Percentiles rank a stretch among this genome's conserved stretches.
phyloP scores from a whole-genome alignment of 2,113 vertebrate genomes.

The Madoqua kirkii region DNA sequence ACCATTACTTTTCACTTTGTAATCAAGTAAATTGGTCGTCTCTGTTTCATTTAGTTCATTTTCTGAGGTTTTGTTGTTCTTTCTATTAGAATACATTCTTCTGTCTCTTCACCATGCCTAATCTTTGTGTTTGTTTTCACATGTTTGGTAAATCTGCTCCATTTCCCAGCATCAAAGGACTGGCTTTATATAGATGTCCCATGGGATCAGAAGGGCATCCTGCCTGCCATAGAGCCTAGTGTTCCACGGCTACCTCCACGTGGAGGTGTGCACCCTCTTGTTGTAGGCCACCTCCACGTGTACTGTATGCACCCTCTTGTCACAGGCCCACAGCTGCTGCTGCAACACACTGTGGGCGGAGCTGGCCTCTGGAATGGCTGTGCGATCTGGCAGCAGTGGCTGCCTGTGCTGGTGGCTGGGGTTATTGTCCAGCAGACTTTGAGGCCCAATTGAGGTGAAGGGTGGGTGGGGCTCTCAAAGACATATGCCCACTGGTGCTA shows the following conservation, averaged over 20 bases:
- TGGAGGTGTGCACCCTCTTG: not conserved
- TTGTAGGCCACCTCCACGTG: not conserved
- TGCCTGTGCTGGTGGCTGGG: not conserved
- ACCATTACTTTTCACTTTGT: not conserved
- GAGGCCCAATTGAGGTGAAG: not conserved
- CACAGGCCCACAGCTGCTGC: not conserved
- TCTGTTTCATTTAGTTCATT: not conserved
- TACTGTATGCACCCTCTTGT: not conserved
- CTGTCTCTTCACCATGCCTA: not conserved
- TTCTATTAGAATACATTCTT: not conserved
- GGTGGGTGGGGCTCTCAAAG: not conserved
- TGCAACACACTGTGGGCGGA: not conserved
- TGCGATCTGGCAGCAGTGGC: not conserved
- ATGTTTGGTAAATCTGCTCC: not conserved
- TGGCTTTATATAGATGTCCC: not conserved
- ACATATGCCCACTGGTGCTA: not conserved
- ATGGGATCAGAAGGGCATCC: not conserved
- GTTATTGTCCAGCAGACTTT: not conserved
- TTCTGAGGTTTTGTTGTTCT: not conserved
- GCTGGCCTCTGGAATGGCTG: not conserved
- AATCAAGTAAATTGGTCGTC: not conserved
- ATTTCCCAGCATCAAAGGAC: not conserved
- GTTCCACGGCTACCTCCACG: not conserved
- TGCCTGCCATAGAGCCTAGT: not conserved
- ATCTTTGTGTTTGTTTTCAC: not conserved